Evolutionary conservation across 2,797 vertebrate genomes (phyloP).

Genomic region (Heliangelus exortis): DNA sequence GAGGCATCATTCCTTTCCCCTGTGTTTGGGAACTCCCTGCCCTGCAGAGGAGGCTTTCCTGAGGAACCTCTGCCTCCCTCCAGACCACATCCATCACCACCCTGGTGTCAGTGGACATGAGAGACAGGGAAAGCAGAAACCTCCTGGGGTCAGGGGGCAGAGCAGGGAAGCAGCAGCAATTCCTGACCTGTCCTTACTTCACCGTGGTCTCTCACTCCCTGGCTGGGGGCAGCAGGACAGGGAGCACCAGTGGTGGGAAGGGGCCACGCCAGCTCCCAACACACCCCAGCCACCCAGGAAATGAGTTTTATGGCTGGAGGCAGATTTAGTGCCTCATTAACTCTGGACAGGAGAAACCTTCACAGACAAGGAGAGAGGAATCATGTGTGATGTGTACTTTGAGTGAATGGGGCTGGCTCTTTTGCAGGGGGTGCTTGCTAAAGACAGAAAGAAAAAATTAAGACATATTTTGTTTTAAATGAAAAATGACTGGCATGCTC

Average conservation of each 20-base stretch:
- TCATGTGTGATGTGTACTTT: not conserved
- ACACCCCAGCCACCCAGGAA: not conserved
- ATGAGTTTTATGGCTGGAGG: slow-evolving; percentile 15
- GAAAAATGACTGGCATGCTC: slow-evolving; percentile 69
- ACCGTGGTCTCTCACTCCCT: not conserved
- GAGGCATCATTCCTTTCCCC: not conserved
- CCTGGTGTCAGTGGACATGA: not conserved
- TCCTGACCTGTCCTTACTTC: fast-evolving
- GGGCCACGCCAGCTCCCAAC: not conserved
- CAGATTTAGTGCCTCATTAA: slow-evolving; percentile 36
- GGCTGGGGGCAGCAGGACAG: not conserved
- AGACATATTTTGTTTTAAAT: slow-evolving; percentile 70
- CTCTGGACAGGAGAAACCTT: slow-evolving; percentile 1
- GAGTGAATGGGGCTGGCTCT: not conserved
- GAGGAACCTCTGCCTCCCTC: not conserved
- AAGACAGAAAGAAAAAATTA: slow-evolving; percentile 53
- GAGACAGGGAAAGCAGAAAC: not conserved
- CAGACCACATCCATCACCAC: fast-evolving
- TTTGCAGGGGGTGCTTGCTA: not conserved
- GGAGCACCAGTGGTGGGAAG: not conserved
- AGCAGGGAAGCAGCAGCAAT: not conserved
- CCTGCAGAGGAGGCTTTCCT: not conserved
- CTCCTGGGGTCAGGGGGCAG: not conserved
- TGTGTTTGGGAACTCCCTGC: not conserved
- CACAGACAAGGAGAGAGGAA: not conserved